Evolutionary conservation across 1,140 invertebrate species (phyloP).

Genomic region (Octopus sinensis): DNA sequence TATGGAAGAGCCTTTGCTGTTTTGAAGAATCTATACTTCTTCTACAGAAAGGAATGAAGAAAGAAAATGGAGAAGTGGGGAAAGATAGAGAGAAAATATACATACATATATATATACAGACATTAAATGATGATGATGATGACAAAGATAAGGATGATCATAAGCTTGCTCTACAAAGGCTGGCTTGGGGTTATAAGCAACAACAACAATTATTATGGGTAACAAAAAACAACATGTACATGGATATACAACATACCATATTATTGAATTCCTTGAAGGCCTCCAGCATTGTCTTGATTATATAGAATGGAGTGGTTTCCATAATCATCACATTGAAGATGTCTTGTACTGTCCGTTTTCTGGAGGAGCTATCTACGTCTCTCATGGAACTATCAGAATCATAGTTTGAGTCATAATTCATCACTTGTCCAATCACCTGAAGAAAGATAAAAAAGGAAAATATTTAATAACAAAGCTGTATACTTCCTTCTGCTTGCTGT

Average conservation of each 20-base stretch:
- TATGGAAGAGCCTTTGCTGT: too few species aligned
- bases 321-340: constrained; percentile 23
- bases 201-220: not conserved
- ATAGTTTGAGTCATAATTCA: constrained; percentile 20
- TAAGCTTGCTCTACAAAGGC: too few species aligned
- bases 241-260: constrained; percentile 18
- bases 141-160: too few species aligned
- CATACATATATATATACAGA: too few species aligned
- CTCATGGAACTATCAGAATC: not conserved
- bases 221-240: not conserved
- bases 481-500: too few species aligned
- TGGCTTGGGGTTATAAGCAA: too few species aligned
- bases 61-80: too few species aligned
- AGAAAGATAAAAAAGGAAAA: not conserved
- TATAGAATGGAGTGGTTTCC: constrained; percentile 24
- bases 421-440: constrained; percentile 23
- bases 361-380: not conserved
- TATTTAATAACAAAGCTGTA: not conserved
- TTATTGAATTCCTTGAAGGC: constrained; percentile 24
- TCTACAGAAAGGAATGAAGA: too few species aligned
- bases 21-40: too few species aligned
- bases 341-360: constrained; percentile 14
- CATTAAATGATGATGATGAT: too few species aligned
- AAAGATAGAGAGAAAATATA: too few species aligned
- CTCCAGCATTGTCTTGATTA: constrained; percentile 19